Evolutionary conservation across 2,113 vertebrate genomes (phyloP).

Genomic region (Aleadryas rufinucha): DNA sequence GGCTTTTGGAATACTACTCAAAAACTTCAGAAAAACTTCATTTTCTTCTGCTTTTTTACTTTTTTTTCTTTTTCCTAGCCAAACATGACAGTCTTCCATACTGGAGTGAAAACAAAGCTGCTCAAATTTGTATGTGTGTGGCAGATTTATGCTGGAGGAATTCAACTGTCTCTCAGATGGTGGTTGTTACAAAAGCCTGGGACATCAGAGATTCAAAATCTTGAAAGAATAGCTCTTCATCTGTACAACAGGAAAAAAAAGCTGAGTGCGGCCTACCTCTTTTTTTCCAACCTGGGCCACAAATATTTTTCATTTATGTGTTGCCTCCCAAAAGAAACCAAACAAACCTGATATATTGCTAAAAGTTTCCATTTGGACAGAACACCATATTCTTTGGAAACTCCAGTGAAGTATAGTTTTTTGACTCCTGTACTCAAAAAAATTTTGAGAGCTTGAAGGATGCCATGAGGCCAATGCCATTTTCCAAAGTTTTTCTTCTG

Average conservation of each 20-base stretch:
- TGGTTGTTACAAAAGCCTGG: background rate
- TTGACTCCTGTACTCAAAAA: background rate
- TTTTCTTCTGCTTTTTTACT: background rate
- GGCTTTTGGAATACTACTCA: background rate
- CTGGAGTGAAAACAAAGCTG: slow-evolving; percentile 23
- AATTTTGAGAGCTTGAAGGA: background rate
- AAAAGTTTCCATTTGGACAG: background rate
- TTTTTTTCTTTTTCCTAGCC: background rate
- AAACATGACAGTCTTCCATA: background rate
- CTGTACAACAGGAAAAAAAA: background rate
- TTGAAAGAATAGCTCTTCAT: background rate
- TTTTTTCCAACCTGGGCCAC: background rate
- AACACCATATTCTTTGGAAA: background rate
- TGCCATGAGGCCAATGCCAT: background rate
- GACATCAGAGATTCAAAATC: background rate
- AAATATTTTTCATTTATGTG: background rate
- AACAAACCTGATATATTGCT: background rate
- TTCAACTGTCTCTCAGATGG: background rate
- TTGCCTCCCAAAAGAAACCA: background rate
- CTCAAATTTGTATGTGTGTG: background rate
- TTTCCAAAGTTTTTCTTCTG: background rate
- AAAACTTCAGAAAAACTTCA: background rate
- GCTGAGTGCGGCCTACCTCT: background rate
- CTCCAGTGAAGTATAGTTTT: background rate
- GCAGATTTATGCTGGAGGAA: background rate